Evolutionary conservation across 1,140 invertebrate genomes (phyloP), one percentile per base, ranked within the genome.

Genomic region (Limonius californicus): DNA sequence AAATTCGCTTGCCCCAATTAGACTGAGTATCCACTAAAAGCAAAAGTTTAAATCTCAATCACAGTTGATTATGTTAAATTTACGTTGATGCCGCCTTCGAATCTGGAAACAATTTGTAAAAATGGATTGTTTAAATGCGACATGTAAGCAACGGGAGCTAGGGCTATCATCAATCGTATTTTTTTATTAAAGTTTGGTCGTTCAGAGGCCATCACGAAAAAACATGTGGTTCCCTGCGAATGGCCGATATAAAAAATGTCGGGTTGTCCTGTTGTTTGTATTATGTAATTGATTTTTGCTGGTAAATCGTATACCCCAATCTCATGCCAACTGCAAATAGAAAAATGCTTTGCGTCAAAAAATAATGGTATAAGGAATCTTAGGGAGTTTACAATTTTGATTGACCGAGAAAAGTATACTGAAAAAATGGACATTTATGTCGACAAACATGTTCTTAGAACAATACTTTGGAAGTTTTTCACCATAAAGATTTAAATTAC

Each of bases 281-380:
- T 68, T 12, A 88, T 80, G 68, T 84, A 84, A 68, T 88, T 81
- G 27, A 92, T 82, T 75, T 85, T 83, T 0, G 87, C 84, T 1
- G 89, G 87, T 30, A 90, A 64, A 76, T 91, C 89, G 66, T 83
- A 85, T 16, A 78, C 68, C 12, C 85, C 87, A 77, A 90, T 88
- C 74, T 91, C 86, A 71, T 90, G 84, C 79, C 79, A 90, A 65
- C 86, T 89, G 45, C 16, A 50, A 50, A 18, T 21, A 50, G 9
- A 27, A n/a, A n/a, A n/a, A n/a, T n/a, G n/a, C n/a, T n/a, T n/a
- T n/a, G n/a, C n/a, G n/a, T n/a, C n/a, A n/a, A n/a, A n/a, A n/a
- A n/a, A n/a, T n/a, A n/a, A n/a, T n/a, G n/a, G n/a, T n/a, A n/a
- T n/a, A n/a, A n/a, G n/a, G n/a, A n/a, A n/a, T n/a, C n/a, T n/a